phyloP scores from a whole-genome alignment of 2,113 vertebrate genomes.

The Neolamprologus hecqui region DNA sequence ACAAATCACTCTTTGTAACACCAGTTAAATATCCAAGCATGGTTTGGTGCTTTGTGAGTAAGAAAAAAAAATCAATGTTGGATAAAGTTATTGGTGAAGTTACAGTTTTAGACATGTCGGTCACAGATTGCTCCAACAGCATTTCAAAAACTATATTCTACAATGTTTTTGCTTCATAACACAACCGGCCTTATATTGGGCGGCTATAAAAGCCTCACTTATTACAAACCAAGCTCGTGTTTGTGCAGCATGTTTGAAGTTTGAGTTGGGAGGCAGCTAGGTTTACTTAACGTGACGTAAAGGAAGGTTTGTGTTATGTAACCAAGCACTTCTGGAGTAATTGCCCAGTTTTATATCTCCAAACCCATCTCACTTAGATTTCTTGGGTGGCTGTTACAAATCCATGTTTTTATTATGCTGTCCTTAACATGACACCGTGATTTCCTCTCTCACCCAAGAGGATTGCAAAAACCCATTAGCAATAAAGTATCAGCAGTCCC shows the following conservation, averaged over 20 bases:
- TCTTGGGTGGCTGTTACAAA: not conserved
- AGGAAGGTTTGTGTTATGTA: not conserved
- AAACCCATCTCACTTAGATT: not conserved
- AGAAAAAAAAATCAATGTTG: not conserved
- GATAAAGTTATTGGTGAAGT: not conserved
- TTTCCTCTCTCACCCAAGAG: not conserved
- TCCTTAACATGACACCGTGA: not conserved
- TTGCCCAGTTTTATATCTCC: not conserved
- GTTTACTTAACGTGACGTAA: not conserved
- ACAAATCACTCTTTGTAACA: not conserved
- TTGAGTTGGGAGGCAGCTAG: not conserved
- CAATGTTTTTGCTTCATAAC: not conserved
- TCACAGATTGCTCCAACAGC: not conserved
- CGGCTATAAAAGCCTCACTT: not conserved
- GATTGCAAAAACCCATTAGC: conserved; percentile 38
- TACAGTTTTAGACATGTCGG: not conserved
- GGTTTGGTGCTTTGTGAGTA: not conserved
- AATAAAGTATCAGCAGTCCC: conserved; percentile 51
- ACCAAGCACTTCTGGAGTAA: not conserved
- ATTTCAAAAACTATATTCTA: not conserved
- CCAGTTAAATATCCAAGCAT: not conserved
- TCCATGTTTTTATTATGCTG: not conserved
- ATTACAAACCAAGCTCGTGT: not conserved
- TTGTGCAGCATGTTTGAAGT: not conserved
- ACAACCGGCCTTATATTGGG: not conserved